Conservation (phyloP, 2,888 invertebrate species). For the Apomyelois bistriatella region DNA sequence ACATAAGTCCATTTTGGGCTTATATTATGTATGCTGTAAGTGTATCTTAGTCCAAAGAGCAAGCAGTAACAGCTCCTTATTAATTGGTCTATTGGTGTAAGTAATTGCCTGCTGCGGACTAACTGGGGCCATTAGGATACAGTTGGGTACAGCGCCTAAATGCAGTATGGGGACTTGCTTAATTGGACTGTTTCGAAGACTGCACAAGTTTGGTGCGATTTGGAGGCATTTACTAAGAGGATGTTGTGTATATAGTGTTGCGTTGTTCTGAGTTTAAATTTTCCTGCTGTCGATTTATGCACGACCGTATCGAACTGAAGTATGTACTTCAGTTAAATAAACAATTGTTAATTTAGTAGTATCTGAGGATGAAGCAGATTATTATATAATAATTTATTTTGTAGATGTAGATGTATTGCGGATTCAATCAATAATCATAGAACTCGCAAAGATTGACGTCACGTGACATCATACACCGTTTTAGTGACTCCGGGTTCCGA, state of each 20-base stretch:
- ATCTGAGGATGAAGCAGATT: too few species aligned
- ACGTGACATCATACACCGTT: too few species aligned
- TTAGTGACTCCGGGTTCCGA: too few species aligned
- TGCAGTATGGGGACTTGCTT: conserved; percentile 22
- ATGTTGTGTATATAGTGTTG: background rate
- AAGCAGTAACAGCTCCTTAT: conserved; percentile 32
- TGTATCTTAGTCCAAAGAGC: conserved; percentile 26
- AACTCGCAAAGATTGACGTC: too few species aligned
- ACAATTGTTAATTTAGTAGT: too few species aligned
- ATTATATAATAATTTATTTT: too few species aligned
- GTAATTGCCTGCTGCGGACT: conserved; percentile 40
- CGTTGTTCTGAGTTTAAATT: too few species aligned
- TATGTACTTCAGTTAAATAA: too few species aligned
- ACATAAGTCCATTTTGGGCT: background rate
- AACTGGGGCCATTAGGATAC: conserved; percentile 30
- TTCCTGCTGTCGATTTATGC: too few species aligned
- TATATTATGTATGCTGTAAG: conserved; percentile 17
- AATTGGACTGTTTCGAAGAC: conserved; percentile 7
- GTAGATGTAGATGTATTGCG: too few species aligned
- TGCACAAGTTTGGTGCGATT: background rate
- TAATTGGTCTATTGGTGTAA: conserved; percentile 51
- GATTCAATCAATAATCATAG: too few species aligned
- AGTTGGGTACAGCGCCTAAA: conserved; percentile 24
- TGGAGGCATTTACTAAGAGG: background rate
- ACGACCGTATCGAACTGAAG: too few species aligned